Evolutionary conservation across 2,888 invertebrate species (phyloP).

Genomic region (Leptogaster cylindrica): DNA sequence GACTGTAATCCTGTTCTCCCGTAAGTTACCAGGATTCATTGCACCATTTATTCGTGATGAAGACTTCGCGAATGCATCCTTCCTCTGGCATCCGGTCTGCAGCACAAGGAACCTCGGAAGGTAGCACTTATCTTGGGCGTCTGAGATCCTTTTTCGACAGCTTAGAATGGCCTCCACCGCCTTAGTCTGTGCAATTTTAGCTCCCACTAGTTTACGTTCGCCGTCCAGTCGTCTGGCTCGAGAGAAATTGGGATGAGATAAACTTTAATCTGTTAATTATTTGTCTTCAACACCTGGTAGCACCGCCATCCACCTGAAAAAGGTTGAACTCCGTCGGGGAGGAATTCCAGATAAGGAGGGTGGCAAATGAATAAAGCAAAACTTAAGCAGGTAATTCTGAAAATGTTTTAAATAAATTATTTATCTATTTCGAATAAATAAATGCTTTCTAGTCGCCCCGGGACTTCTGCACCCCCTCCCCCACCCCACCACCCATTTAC

Average conservation of each 20-base stretch:
- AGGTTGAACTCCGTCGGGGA: background rate
- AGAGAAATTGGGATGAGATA: slow-evolving; percentile 7
- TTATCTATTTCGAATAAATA: slow-evolving; percentile 50
- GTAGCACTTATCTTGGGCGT: slow-evolving; percentile 8
- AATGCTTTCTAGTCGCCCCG: slow-evolving; percentile 41
- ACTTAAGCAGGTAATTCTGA: slow-evolving; percentile 16
- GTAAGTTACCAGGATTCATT: slow-evolving; percentile 43
- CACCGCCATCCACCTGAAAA: slow-evolving; percentile 51
- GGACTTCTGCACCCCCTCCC: background rate
- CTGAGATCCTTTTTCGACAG: slow-evolving; percentile 25
- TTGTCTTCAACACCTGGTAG: slow-evolving; percentile 53
- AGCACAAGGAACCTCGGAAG: background rate
- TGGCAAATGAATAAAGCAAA: slow-evolving; percentile 11
- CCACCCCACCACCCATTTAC: background rate
- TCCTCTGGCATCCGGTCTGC: background rate
- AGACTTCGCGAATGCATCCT: slow-evolving; percentile 36
- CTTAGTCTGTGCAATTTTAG: background rate
- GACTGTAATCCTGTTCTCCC: slow-evolving; percentile 23
- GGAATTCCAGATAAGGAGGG: background rate
- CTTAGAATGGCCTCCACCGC: slow-evolving; percentile 6
- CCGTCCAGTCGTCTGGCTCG: background rate
- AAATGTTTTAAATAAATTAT: slow-evolving; percentile 49
- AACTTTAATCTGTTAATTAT: slow-evolving; percentile 57
- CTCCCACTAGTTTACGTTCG: background rate
- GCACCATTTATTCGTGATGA: slow-evolving; percentile 41